A percentile compares a stretch with the other conserved stretches of the same genome.
These are phyloP conservation scores for Cryptomyrus ogoouensis DNA, from an alignment of 2,113 vertebrate species.

Conservation along the genomic window DNA sequence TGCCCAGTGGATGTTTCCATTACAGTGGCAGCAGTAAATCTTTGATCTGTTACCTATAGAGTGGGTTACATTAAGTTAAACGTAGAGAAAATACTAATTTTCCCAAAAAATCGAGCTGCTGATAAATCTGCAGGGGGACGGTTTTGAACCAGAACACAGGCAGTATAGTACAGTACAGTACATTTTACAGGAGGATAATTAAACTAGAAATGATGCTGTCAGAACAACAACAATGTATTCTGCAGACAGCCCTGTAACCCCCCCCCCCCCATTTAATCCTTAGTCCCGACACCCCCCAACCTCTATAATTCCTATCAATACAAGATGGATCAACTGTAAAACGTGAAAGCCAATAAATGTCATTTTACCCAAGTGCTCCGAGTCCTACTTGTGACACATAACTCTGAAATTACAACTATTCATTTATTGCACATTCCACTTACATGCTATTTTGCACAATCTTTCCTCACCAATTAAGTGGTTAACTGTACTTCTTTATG, in stretches of 20 bases:
- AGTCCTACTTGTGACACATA: not conserved
- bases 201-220: not conserved
- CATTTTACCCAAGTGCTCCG: not conserved
- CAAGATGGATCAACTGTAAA: not conserved
- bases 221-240: not conserved
- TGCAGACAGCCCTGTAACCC: not conserved
- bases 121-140: too few species aligned
- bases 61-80: too few species aligned
- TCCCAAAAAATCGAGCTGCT: too few species aligned
- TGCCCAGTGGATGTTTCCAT: too few species aligned
- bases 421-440: not conserved
- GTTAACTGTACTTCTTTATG: not conserved
- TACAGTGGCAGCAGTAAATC: too few species aligned
- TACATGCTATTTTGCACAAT: not conserved
- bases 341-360: not conserved
- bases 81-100: too few species aligned
- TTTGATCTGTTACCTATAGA: too few species aligned
- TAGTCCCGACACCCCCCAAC: not conserved
- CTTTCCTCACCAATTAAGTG: not conserved
- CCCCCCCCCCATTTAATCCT: not conserved
- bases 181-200: not conserved
- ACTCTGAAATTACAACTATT: not conserved
- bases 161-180: not conserved
- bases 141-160: not conserved
- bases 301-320: not conserved